Evolutionary conservation across 2,888 invertebrate genomes (phyloP), one percentile per base, ranked within the genome.

Genomic region (Bombylius major): DNA sequence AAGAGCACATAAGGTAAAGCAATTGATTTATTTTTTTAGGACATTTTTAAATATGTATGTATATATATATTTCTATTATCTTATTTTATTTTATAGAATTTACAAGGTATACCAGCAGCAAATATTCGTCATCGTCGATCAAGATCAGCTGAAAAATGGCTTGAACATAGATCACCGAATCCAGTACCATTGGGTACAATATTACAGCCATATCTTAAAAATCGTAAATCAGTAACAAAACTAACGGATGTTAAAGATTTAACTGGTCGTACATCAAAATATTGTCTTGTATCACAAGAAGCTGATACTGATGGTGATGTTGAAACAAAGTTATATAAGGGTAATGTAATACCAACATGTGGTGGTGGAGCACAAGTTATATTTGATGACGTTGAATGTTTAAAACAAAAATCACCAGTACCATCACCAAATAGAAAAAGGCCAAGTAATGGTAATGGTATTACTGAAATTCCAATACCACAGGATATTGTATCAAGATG

Each of bases 291-390:
- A 23, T 87, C 94, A 0, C 97, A 98, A 73, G 90, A 91, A 65
- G 86, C 89, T 31, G 95, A 95, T 69, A 85, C 87, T 0, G 89
- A 89, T 64, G 98, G 98, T 0, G 94, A 94, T 67, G 76, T 98
- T 4, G 93, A 94, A 72, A 98, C 97, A 0, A 89, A 89, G 65
- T 70, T 96, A 14, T 92, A 89, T 69, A 98, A 95, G 82, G 97
- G 89, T 13, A 92, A 97, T 70, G 89, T 98, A 5, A 81, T 96
- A 4, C 93, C 92, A 0, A 98, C 98, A 0, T 85, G 87, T 56
- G 89, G 92, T 3, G 98, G 98, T 0, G 98, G 99, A 0, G 90
- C 95, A 0, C 94, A 97, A 67, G 89, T 98, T 0, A 86, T 96
- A 34, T 95, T 98, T 69, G 88, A 90, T 64, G 97, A 97, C 72